phyloP scores from a whole-genome alignment of 2,888 invertebrate species.

The Salpingus planirostris region DNA sequence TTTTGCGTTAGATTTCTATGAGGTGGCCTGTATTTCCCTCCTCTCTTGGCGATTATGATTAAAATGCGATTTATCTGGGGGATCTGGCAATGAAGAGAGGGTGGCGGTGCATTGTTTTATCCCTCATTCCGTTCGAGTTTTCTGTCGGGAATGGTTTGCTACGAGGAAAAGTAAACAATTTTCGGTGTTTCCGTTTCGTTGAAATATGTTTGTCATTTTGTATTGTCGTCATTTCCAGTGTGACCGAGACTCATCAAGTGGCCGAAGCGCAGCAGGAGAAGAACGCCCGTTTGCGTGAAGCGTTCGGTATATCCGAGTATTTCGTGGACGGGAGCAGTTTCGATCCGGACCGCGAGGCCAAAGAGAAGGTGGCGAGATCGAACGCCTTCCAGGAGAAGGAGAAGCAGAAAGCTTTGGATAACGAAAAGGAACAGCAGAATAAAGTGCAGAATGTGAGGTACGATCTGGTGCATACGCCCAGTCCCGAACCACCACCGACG shows the following conservation, averaged over 20 bases:
- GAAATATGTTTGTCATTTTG: too few species aligned
- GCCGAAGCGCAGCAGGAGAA: constrained; percentile 95
- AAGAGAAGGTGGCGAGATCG: constrained; percentile 46
- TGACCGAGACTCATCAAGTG: constrained; percentile 91
- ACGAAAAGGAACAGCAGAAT: constrained; percentile 45
- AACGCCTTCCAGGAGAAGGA: constrained; percentile 41
- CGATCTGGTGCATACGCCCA: constrained; percentile 69
- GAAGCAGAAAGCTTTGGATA: constrained; percentile 36
- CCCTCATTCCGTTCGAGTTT: too few species aligned
- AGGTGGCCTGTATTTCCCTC: too few species aligned
- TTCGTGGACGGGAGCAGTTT: constrained; percentile 92
- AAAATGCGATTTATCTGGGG: too few species aligned
- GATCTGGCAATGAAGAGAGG: too few species aligned
- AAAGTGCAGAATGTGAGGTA: constrained; percentile 45
- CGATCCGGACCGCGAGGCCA: constrained; percentile 66
- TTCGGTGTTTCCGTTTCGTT: too few species aligned
- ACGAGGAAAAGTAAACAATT: too few species aligned
- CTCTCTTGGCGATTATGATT: too few species aligned
- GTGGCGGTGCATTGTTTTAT: too few species aligned
- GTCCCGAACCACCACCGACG: constrained; percentile 43
- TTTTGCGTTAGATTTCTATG: too few species aligned
- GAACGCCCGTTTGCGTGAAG: constrained; percentile 85
- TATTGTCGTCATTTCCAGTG: constrained; percentile 50
- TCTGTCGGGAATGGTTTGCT: too few species aligned
- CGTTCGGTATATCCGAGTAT: constrained; percentile 88